Percentiles rank a stretch among this genome's conserved stretches.
phyloP scores from a whole-genome alignment of 2,797 vertebrate genomes.

The Coranthus polyacanthus region DNA sequence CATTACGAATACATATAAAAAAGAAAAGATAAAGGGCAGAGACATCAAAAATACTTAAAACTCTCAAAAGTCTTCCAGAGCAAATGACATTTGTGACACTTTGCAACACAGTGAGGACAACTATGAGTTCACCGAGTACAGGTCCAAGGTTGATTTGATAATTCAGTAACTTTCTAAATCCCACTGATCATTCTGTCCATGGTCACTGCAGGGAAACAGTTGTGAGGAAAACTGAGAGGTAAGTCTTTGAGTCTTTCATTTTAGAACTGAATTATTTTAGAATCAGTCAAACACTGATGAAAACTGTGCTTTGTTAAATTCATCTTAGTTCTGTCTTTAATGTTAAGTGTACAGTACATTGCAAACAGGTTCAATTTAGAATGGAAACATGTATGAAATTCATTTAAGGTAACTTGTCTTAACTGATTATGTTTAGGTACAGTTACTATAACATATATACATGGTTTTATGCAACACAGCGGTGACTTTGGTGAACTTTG shows the following conservation, averaged over 20 bases:
- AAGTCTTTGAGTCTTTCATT: constrained; percentile 44
- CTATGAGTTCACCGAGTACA: constrained; percentile 31
- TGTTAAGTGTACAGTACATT: too few relatives aligned
- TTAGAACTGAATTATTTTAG: too few relatives aligned
- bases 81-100: constrained; percentile 12
- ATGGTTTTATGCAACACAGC: neutral
- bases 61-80: neutral
- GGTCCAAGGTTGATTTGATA: constrained; percentile 81
- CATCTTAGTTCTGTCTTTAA: too few relatives aligned
- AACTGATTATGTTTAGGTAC: neutral
- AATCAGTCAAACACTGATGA: too few relatives aligned
- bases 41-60: neutral
- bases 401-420: neutral
- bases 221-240: constrained; percentile 42
- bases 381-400: neutral
- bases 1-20: neutral
- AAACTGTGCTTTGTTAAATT: too few relatives aligned
- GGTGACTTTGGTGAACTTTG: constrained; percentile 17
- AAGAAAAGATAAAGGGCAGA: neutral
- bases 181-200: constrained; percentile 17
- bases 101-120: constrained; percentile 41
- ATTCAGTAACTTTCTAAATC: constrained; percentile 47
- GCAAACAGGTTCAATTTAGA: neutral
- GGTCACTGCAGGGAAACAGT: constrained; percentile 28
- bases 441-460: neutral